phyloP scores from a whole-genome alignment of 2,888 invertebrate species.

The Lottia scabra region DNA sequence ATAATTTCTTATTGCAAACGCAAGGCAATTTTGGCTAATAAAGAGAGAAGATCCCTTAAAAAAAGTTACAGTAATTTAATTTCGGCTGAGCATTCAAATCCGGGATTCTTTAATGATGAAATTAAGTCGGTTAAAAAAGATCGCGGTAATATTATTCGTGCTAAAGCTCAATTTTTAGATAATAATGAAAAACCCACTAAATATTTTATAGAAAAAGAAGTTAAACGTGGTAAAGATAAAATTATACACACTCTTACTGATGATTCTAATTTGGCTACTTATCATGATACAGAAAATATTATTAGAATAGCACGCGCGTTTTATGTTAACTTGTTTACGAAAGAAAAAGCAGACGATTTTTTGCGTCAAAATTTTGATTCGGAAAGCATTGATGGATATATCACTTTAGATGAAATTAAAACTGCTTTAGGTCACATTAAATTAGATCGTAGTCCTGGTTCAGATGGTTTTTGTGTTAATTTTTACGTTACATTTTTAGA shows the following conservation, averaged over 20 bases:
- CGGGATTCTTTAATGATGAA: neutral
- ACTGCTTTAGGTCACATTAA: neutral
- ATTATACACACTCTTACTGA: neutral
- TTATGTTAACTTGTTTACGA: neutral
- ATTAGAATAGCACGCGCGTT: neutral
- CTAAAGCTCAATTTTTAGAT: neutral
- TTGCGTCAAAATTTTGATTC: neutral
- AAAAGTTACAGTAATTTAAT: neutral
- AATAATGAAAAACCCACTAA: neutral
- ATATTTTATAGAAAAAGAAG: neutral
- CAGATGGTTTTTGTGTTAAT: neutral
- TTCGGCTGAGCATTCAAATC: neutral
- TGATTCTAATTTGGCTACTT: neutral
- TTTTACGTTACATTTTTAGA: neutral
- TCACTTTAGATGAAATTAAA: neutral
- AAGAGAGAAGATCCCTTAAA: neutral
- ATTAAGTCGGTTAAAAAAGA: neutral
- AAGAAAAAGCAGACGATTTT: neutral
- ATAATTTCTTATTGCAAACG: neutral
- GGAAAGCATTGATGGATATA: neutral
- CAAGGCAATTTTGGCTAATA: neutral
- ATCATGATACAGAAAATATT: neutral
- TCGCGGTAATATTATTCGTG: neutral
- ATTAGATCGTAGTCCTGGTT: neutral
- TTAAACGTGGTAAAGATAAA: neutral